Conservation (phyloP, 1,140 invertebrate species). For the Heliconius hewitsoni region DNA sequence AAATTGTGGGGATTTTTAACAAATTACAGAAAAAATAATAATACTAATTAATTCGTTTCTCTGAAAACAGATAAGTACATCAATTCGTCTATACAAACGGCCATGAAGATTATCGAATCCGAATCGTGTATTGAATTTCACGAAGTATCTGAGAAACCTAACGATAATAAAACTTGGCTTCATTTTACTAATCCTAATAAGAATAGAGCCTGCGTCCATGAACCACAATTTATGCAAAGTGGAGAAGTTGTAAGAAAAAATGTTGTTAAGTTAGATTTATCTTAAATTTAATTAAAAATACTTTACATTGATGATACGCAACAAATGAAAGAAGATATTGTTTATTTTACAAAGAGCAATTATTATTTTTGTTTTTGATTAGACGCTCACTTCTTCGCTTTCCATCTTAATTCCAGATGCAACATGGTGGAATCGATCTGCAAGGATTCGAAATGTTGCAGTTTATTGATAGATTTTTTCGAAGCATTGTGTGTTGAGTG, state of each 20-base stretch:
- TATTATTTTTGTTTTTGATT: too few species aligned
- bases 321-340: too few species aligned
- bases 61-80: conserved; percentile 11
- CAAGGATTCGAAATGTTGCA: too few species aligned
- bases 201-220: conserved; percentile 51
- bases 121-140: conserved; percentile 55
- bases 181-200: conserved; percentile 54
- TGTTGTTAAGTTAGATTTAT: neutral
- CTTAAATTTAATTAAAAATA: neutral
- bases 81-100: conserved; percentile 16
- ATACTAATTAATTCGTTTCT: neutral
- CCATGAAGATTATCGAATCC: conserved; percentile 51
- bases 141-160: conserved; percentile 21
- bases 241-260: conserved; percentile 47
- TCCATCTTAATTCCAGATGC: too few species aligned
- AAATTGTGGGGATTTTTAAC: neutral
- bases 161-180: conserved; percentile 43
- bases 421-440: too few species aligned
- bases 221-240: conserved; percentile 27
- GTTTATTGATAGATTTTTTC: too few species aligned
- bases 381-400: too few species aligned
- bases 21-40: neutral
- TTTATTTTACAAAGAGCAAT: too few species aligned
- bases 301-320: too few species aligned
- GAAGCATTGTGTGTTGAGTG: too few species aligned